Evolutionary conservation across 2,888 invertebrate species (phyloP).

Genomic region (Clistopyga incitator): DNA sequence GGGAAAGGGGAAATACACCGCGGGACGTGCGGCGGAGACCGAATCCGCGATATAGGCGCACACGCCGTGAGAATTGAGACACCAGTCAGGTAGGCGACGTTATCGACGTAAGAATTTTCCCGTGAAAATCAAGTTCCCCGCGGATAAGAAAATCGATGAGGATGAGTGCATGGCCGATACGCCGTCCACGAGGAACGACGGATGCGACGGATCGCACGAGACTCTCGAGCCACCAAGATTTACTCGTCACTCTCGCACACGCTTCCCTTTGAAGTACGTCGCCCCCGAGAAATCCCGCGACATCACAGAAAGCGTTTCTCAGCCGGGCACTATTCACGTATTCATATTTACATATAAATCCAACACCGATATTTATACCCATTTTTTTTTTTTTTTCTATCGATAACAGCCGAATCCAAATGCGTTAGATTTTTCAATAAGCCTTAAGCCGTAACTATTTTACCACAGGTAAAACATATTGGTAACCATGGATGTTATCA

Average conservation of each 20-base stretch:
- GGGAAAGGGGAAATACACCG: not conserved
- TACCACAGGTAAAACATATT: not conserved
- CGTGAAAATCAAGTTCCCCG: conserved; percentile 71
- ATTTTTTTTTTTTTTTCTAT: not conserved
- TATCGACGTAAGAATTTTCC: conserved; percentile 71
- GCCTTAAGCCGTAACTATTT: not conserved
- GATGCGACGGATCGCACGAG: not conserved
- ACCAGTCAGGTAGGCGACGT: conserved; percentile 73
- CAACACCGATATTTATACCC: not conserved
- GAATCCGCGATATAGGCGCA: conserved; percentile 43
- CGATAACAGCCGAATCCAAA: not conserved
- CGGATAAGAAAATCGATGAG: not conserved
- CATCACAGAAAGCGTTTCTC: not conserved
- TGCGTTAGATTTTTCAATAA: not conserved
- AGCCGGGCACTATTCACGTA: not conserved
- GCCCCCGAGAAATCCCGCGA: conserved; percentile 2
- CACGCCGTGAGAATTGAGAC: conserved; percentile 74
- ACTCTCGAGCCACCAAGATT: conserved; percentile 31
- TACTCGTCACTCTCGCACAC: conserved; percentile 29
- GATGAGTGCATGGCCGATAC: conserved; percentile 26
- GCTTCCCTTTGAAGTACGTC: not conserved
- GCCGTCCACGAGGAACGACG: conserved; percentile 9
- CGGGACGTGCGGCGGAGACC: conserved; percentile 26
- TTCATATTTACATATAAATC: not conserved
- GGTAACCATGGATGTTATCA: not conserved